Evolutionary conservation across 2,797 vertebrate species (phyloP), one percentile per base, ranked within the genome.

Genomic region (Falco concolor): DNA sequence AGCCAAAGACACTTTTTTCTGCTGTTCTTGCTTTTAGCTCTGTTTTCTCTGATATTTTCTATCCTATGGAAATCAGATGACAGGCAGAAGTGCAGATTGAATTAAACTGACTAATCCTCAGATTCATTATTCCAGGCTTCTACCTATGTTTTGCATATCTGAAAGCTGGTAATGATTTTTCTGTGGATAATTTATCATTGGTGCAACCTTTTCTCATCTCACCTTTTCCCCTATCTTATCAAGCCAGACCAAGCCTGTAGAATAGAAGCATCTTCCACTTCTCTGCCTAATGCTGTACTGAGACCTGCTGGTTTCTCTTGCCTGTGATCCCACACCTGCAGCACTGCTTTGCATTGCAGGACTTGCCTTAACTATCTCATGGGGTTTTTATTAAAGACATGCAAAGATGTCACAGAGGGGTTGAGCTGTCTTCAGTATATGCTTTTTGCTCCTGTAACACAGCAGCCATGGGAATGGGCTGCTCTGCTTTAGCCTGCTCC

Each of bases 41-140:
- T 18, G 0, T 74, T 84, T 83, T 76, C 47, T 67, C 68, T 90
- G 69, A 4, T 83, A 47, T 75, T 92, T 89, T 91, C 30, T 45
- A 20, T 50, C 80, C 57, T 65, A 53, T 61, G 77, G 54, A 84
- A 93, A 82, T 61, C 50, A 79, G 61, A 87, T 93, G 74, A 60
- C 40, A 54, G 85, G 69, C 59, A 91, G 84, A 91, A 47, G 75
- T 93, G 59, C 82, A 92, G 92, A 83, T 89, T 76, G 87, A 89
- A 70, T 75, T 95, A 42, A 89, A 87, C 17, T 90, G 81, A 95
- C 34, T 90, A 93, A 94, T 95, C 27, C 60, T 96, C 67, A 49
- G 64, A 89, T 64, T 92, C 36, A 21, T 91, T 92, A 84, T 74
- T 83, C 53, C 68, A 80, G 77, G 22, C 17, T 80, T 95, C 57